Percentiles rank a stretch among this genome's conserved stretches.
Evolutionary conservation across 2,797 vertebrate genomes (phyloP).

Genomic region (Pangasius macronema): DNA sequence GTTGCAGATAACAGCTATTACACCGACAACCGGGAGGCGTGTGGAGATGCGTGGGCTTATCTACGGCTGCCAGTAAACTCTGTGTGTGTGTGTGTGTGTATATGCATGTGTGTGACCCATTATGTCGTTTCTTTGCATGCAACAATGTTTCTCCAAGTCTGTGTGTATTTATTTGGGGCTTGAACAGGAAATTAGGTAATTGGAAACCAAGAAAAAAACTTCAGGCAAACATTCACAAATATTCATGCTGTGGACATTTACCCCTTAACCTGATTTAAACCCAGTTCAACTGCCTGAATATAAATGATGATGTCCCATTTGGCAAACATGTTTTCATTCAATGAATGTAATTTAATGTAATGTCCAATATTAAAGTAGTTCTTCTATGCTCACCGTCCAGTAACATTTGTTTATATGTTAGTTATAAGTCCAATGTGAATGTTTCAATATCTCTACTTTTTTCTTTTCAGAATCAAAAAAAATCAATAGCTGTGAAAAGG

Average conservation of each 20-base stretch:
- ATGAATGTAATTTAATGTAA: background rate
- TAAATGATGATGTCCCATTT: slow-evolving; percentile 48
- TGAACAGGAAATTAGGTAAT: slow-evolving; percentile 77
- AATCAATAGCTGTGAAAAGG: background rate
- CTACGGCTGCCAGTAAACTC: slow-evolving; percentile 62
- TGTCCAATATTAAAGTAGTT: background rate
- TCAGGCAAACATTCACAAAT: slow-evolving; percentile 75
- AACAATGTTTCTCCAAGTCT: slow-evolving; percentile 66
- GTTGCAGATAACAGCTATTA: slow-evolving; percentile 76
- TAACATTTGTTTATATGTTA: background rate
- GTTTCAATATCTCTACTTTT: background rate
- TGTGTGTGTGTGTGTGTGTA: slow-evolving; percentile 50
- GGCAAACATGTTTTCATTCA: slow-evolving; percentile 45
- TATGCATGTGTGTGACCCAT: slow-evolving; percentile 33
- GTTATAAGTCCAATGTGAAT: background rate
- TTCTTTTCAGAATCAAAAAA: slow-evolving; percentile 4
- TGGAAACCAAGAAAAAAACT: slow-evolving; percentile 71
- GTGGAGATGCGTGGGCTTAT: slow-evolving; percentile 69
- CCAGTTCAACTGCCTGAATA: slow-evolving; percentile 61
- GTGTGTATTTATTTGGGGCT: slow-evolving; percentile 72
- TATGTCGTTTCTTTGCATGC: slow-evolving; percentile 41
- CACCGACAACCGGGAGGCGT: slow-evolving; percentile 74
- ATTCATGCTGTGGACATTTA: slow-evolving; percentile 71
- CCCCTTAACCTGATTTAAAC: slow-evolving; percentile 55
- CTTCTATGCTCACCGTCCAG: background rate